A percentile compares a stretch with the other conserved stretches of the same genome.
Evolutionary conservation across 2,113 vertebrate species (phyloP).

Genomic region (Mesocricetus auratus): DNA sequence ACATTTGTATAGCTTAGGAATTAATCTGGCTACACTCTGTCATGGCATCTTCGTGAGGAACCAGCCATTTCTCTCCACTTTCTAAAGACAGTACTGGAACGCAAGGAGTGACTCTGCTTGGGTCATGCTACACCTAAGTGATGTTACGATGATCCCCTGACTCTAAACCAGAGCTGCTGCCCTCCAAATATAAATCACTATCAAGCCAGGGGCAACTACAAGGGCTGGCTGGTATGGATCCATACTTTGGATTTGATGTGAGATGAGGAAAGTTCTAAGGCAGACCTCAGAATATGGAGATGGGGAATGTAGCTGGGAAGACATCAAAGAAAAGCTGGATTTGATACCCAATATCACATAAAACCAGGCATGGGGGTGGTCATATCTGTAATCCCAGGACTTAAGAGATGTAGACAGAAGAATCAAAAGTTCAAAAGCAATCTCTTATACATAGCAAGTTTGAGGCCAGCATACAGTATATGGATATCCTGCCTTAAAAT

Average conservation of each 20-base stretch:
- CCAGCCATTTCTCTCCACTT: not conserved
- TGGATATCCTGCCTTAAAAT: not conserved
- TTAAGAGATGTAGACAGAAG: not conserved
- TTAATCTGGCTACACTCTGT: not conserved
- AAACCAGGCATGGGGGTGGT: not conserved
- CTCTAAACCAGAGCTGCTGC: not conserved
- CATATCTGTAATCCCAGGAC: not conserved
- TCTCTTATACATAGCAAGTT: not conserved
- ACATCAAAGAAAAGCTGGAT: not conserved
- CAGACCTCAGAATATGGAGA: not conserved
- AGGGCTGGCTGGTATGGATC: not conserved
- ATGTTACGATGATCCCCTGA: not conserved
- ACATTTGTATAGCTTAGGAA: not conserved
- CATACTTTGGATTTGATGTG: not conserved
- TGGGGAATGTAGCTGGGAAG: not conserved
- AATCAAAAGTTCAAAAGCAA: not conserved
- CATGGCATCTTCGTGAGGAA: not conserved
- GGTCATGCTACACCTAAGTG: not conserved
- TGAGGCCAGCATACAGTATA: not conserved
- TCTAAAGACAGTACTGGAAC: not conserved
- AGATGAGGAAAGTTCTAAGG: not conserved
- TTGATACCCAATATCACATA: not conserved
- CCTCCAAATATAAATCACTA: not conserved
- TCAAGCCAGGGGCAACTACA: not conserved
- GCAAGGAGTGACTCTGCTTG: not conserved